Evolutionary conservation across 2,113 vertebrate genomes (phyloP), one percentile per base, ranked within the genome.

Genomic region (Austrofundulus limnaeus): DNA sequence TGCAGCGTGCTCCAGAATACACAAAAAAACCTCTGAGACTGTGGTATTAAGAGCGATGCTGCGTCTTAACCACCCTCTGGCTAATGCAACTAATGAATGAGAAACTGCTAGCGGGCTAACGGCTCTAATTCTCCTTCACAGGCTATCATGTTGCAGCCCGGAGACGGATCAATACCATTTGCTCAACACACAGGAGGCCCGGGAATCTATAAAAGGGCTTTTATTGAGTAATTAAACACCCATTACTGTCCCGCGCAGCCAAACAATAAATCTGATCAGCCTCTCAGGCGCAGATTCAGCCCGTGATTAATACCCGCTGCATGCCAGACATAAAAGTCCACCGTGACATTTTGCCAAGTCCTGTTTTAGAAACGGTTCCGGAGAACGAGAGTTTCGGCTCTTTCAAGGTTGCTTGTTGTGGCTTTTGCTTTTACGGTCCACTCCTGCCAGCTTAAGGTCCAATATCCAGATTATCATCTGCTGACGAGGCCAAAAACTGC

Each of bases 161-260:
- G 94, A 94, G 94, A 89, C 94, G 88, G 95, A 96, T 98, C 96
- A 94, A 98, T 98, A 95, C 90, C 92, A 94, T 95, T 96, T 95
- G 94, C 94, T 93, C 93, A 93, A 92, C 93, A 90, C 92, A 92
- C 90, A 93, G 93, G 92, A 94, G 94, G 94, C 94, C 87, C 90
- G 93, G 89, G 91, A 95, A 96, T 97, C 95, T 94, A 96, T 97
- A 96, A 96, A 95, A 89, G 83, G 87, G 88, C 90, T 95, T 94
- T 96, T 96, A 98, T 95, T 96, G 95, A 97, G 95, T 99, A 98
- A 99, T 98, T 99, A 99, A 98, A 97, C 95, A 95, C 94, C 95
- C 96, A 97, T 98, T 98, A 98, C 96, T 95, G 95, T 94, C 93
- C 93, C 90, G 87, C 87, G 91, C 92, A 92, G 94, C 92, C 91